phyloP scores from a whole-genome alignment of 2,797 vertebrate species.

The Erithacus rubecula region DNA sequence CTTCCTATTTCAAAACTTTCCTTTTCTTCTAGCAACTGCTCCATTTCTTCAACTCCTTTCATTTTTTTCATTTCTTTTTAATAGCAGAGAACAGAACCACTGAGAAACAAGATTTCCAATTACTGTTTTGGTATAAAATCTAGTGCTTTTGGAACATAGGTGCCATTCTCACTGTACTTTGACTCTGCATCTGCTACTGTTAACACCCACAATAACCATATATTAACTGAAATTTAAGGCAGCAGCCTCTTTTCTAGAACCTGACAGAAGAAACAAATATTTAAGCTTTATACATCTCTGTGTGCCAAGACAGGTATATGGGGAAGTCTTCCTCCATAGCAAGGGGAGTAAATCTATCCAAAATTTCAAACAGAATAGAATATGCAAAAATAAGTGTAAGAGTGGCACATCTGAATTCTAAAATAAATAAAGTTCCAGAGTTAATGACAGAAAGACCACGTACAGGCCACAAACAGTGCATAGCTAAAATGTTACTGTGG shows the following conservation, averaged over 20 bases:
- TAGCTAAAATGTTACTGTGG: neutral
- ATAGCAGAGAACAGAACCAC: neutral
- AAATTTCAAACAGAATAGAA: neutral
- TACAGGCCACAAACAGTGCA: neutral
- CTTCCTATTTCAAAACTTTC: neutral
- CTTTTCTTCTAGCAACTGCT: neutral
- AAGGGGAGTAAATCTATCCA: neutral
- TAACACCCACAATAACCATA: neutral
- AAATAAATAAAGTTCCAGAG: neutral
- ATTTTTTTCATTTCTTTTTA: neutral
- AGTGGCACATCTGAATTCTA: neutral
- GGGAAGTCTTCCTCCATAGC: neutral
- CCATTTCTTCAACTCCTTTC: neutral
- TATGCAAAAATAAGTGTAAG: neutral
- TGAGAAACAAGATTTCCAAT: neutral
- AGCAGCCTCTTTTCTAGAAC: neutral
- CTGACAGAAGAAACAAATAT: neutral
- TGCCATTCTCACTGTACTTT: neutral
- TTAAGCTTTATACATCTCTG: neutral
- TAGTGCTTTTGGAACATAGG: neutral
- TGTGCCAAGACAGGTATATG: neutral
- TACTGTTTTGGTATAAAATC: neutral
- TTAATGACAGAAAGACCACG: neutral
- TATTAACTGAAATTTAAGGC: neutral
- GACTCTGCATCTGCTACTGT: neutral